Conservation (phyloP, 2,888 invertebrate species). For the Sylvicola fuscatus region DNA sequence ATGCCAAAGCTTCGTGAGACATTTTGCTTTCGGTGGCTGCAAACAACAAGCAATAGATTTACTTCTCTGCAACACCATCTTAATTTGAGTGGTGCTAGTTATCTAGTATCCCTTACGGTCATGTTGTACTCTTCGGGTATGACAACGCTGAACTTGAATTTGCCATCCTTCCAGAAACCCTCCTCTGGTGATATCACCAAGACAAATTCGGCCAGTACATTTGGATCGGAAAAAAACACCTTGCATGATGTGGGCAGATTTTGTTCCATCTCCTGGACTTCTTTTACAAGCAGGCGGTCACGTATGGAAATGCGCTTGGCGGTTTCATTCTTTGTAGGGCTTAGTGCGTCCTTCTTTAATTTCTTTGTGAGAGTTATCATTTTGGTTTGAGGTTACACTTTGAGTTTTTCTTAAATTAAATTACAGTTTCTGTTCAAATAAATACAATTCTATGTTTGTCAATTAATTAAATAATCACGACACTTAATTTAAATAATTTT, state of each 20-base stretch:
- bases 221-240: conserved; percentile 62
- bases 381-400: conserved; percentile 2
- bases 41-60: conserved; percentile 15
- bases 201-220: conserved; percentile 59
- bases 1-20: conserved; percentile 84
- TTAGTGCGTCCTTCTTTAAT: conserved; percentile 20
- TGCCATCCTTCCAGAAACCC: conserved; percentile 76
- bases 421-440: too few relatives aligned
- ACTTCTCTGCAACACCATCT: conserved; percentile 2
- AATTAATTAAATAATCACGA: too few relatives aligned
- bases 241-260: conserved; percentile 62
- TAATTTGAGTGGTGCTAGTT: neutral
- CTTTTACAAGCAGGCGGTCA: conserved; percentile 40
- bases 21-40: conserved; percentile 82
- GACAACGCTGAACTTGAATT: conserved; percentile 64
- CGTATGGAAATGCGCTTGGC: conserved; percentile 31
- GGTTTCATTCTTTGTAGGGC: neutral
- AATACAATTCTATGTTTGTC: too few relatives aligned
- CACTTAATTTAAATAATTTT: too few relatives aligned
- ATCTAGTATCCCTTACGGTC: conserved; percentile 37
- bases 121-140: conserved; percentile 93
- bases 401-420: too few relatives aligned
- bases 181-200: conserved; percentile 64
- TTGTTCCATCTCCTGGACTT: conserved; percentile 73
- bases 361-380: conserved; percentile 29